phyloP scores from a whole-genome alignment of 1,140 invertebrate species.

The Littorina saxatilis region DNA sequence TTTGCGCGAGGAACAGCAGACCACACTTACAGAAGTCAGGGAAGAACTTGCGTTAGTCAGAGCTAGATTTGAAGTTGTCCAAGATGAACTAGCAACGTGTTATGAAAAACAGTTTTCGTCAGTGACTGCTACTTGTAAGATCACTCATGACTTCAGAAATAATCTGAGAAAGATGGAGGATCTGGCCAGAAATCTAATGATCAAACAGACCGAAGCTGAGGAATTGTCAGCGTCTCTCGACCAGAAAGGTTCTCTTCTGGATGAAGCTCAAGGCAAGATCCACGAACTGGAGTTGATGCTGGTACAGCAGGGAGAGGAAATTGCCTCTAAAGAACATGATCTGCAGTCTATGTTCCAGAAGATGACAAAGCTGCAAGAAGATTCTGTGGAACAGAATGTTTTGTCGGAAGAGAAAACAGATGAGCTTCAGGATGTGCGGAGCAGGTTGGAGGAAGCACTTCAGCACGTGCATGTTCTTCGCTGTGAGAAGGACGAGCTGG shows the following conservation, averaged over 20 bases:
- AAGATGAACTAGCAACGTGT: conserved; percentile 20
- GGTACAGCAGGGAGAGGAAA: neutral
- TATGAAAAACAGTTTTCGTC: neutral
- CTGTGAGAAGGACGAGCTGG: conserved; percentile 5
- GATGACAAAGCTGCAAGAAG: conserved; percentile 8
- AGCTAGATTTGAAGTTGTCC: conserved; percentile 28
- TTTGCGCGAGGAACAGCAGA: neutral
- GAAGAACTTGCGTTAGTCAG: conserved; percentile 13
- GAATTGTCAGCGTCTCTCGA: neutral
- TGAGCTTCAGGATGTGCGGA: conserved; percentile 32
- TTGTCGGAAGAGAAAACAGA: conserved; percentile 31
- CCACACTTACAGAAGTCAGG: neutral
- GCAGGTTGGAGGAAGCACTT: conserved; percentile 25
- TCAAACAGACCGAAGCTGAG: neutral
- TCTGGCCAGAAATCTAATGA: neutral
- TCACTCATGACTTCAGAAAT: neutral
- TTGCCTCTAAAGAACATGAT: conserved; percentile 23
- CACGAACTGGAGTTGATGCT: neutral
- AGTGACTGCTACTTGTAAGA: neutral
- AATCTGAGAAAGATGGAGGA: neutral
- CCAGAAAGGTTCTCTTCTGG: neutral
- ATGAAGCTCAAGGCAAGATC: neutral
- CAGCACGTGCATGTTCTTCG: neutral
- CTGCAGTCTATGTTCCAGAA: conserved; percentile 28
- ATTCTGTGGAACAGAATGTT: neutral